phyloP scores from a whole-genome alignment of 35 echinoderm and acorn worm genomes.

The Heliocidaris erythrogramma region DNA sequence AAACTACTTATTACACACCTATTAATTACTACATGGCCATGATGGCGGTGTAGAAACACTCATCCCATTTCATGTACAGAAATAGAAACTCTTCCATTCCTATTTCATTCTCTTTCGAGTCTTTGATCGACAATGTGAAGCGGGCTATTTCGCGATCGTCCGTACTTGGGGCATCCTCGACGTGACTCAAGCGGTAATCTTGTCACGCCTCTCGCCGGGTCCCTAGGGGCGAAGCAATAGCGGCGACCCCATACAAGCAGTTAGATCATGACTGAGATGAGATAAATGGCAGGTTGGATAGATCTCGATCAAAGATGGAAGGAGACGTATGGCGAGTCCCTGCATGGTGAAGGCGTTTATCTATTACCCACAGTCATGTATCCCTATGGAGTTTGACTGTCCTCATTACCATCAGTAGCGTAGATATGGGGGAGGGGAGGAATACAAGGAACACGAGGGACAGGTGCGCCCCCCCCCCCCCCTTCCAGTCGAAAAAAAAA shows the following conservation, averaged over 20 bases:
- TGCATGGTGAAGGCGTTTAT: not conserved
- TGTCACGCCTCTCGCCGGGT: not conserved
- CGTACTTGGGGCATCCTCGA: not conserved
- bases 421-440: not conserved
- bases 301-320: not conserved
- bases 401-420: not conserved
- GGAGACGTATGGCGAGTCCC: not conserved
- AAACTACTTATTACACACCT: too few relatives aligned
- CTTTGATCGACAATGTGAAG: not conserved
- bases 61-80: not conserved
- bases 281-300: not conserved
- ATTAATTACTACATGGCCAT: not conserved
- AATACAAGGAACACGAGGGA: too few relatives aligned
- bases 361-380: not conserved
- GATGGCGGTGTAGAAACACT: not conserved
- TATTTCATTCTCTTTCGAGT: not conserved
- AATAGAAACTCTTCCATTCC: not conserved
- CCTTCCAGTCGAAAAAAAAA: too few relatives aligned
- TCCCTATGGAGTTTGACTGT: not conserved
- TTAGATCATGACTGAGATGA: conserved; percentile 4
- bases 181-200: conserved; percentile 33
- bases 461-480: too few relatives aligned
- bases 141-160: not conserved
- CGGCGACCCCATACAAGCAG: not conserved
- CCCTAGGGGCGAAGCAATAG: not conserved